Evolutionary conservation across 2,113 vertebrate species (phyloP).

Genomic region (Heloderma charlesbogerti): DNA sequence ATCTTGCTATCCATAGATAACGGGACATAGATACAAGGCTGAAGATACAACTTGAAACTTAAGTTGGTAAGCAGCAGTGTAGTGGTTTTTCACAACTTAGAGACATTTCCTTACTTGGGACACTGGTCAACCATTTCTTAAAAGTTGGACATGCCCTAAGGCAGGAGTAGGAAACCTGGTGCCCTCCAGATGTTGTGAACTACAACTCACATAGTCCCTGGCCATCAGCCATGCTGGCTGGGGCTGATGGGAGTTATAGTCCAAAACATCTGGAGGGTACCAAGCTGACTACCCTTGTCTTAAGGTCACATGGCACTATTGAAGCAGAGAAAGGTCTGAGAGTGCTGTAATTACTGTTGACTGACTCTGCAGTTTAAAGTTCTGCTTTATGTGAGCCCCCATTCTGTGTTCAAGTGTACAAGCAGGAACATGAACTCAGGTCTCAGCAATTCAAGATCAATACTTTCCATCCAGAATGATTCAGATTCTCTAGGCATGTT

Average conservation of each 20-base stretch:
- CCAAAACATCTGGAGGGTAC: too few species aligned
- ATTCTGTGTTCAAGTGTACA: neutral
- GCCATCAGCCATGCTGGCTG: too few species aligned
- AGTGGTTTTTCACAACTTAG: too few species aligned
- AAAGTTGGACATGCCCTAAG: neutral
- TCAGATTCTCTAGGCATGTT: neutral
- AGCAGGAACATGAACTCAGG: neutral
- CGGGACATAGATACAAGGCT: neutral
- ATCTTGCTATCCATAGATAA: neutral
- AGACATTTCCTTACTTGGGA: neutral
- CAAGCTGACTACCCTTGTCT: too few species aligned
- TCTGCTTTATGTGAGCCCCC: neutral
- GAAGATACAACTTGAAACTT: neutral
- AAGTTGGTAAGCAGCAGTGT: neutral
- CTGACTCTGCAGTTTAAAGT: neutral
- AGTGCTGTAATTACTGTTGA: neutral
- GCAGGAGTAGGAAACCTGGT: too few species aligned
- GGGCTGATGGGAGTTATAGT: too few species aligned
- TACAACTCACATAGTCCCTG: too few species aligned
- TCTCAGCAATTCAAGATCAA: neutral
- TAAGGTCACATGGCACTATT: neutral
- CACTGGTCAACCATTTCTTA: neutral
- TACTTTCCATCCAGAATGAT: neutral
- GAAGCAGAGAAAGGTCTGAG: neutral
- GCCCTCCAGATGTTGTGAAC: too few species aligned